Conservation (phyloP, 2,888 invertebrate genomes). For the Noctua fimbriata region DNA sequence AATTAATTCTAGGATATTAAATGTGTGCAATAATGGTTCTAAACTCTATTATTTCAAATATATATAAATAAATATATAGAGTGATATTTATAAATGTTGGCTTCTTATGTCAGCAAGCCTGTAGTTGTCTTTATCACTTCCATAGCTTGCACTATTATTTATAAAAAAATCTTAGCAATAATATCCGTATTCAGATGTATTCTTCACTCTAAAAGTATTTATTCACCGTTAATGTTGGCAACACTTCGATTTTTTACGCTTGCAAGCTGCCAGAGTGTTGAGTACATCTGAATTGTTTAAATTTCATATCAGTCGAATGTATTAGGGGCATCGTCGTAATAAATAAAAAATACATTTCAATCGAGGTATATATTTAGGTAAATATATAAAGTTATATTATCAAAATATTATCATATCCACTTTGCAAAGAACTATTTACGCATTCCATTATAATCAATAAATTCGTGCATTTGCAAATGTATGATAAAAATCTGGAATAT, state of each 20-base stretch:
- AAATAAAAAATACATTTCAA: slow-evolving; percentile 42
- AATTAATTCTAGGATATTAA: slow-evolving; percentile 46
- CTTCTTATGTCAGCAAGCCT: slow-evolving; percentile 66
- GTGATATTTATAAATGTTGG: slow-evolving; percentile 50
- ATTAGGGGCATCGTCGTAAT: slow-evolving; percentile 57
- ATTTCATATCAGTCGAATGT: slow-evolving; percentile 77
- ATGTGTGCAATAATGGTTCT: slow-evolving; percentile 62
- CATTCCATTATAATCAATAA: slow-evolving; percentile 22
- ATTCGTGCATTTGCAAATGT: slow-evolving; percentile 11
- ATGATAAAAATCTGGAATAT: background rate
- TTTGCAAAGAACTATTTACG: slow-evolving; percentile 13
- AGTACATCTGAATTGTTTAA: slow-evolving; percentile 69
- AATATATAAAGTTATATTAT: slow-evolving; percentile 41
- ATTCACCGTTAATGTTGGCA: slow-evolving; percentile 54
- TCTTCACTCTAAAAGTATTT: slow-evolving; percentile 62
- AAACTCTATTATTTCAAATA: slow-evolving; percentile 51
- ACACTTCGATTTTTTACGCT: slow-evolving; percentile 52
- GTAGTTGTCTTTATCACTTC: slow-evolving; percentile 80
- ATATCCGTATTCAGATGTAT: slow-evolving; percentile 72
- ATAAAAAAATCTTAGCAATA: slow-evolving; percentile 80
- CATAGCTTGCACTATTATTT: slow-evolving; percentile 87
- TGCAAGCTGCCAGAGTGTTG: slow-evolving; percentile 55
- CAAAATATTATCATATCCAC: slow-evolving; percentile 17
- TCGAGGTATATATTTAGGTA: slow-evolving; percentile 52
- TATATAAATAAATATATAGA: slow-evolving; percentile 46